Evolutionary conservation across 2,888 invertebrate genomes (phyloP), one percentile per base, ranked within the genome.

Genomic region (Caenorhabditis sp.): DNA sequence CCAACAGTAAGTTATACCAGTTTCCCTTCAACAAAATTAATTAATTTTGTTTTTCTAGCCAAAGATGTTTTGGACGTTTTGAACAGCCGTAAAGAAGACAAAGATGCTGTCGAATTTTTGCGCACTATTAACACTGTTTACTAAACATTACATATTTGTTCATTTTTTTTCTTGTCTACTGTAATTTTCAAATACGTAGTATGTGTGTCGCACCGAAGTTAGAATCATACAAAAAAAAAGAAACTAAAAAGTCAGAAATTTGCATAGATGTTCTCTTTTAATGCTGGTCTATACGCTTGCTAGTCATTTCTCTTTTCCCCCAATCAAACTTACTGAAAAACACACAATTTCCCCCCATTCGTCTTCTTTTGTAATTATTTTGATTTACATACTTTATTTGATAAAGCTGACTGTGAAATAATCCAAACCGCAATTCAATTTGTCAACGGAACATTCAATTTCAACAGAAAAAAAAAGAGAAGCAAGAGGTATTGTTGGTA

Each of bases 51-150:
- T n/a, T n/a, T n/a, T 85, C 63, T 76, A 86, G 87, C 77, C 66
- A 77, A 82, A 67, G 79, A 81, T 23, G 68, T 81, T 8, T 37
- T 87, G 53, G 81, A 79, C 23, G 86, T 88, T 43, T 65, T 87
- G 63, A 76, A 76, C 50, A 84, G 77, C 49, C 78, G 87, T 19
- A 82, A 81, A 53, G 87, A 87, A 54, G 87, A 87, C 79, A 84
- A 84, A 65, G 85, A 86, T 24, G 87, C 87, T n/a, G 78, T 81
- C 21, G 87, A 87, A 51, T 87, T 87, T 68, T 68, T 87, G 49
- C 66, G 81, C 37, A 77, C 83, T 19, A 75, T 86, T 50, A 79
- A 67, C 59, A 76, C 77, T 19, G 76, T 70, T 12, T 80, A 80
- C 54, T 80, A 58, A 75, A 12, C n/a, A 53, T 24, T 53, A 21